These are phyloP conservation scores for Erinaceus europaeus DNA, from an alignment of 2,113 vertebrate species.

Conservation along the genomic window DNA sequence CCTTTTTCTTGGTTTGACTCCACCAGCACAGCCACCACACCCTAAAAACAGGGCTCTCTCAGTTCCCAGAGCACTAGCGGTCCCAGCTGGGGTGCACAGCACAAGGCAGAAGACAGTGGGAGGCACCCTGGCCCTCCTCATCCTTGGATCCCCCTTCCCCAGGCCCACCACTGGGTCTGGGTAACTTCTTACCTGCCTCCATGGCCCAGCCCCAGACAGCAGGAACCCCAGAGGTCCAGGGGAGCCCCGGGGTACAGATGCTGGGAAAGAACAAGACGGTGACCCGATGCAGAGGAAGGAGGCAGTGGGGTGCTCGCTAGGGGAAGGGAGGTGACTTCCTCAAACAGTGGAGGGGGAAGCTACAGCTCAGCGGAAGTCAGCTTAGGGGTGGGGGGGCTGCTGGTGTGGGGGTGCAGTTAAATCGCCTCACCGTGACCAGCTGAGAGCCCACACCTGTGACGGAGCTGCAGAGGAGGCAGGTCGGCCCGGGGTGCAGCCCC, in stretches of 20 bases:
- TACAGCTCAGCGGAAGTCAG: slow-evolving; percentile 58
- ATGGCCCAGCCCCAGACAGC: slow-evolving; percentile 7
- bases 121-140: neutral
- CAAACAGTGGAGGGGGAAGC: slow-evolving; percentile 67
- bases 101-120: neutral
- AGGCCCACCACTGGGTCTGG: neutral
- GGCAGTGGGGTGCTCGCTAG: slow-evolving; percentile 34
- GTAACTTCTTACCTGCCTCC: slow-evolving; percentile 64
- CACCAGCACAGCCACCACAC: neutral
- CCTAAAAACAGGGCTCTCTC: neutral
- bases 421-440: no score
- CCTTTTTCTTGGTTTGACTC: neutral
- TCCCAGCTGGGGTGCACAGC: neutral
- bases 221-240: neutral
- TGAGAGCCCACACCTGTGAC: no score
- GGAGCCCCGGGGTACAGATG: slow-evolving; percentile 1
- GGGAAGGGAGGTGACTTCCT: slow-evolving; percentile 66
- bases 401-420: neutral
- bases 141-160: neutral
- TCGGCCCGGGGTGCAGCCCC: no score
- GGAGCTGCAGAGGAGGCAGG: no score
- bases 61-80: no score
- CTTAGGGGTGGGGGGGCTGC: slow-evolving; percentile 1
- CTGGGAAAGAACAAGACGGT: slow-evolving; percentile 32
- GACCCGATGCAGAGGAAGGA: neutral